Percentiles rank a stretch among this genome's conserved stretches.
phyloP scores from a whole-genome alignment of 2,113 vertebrate species.

The Glaucidium brasilianum region DNA sequence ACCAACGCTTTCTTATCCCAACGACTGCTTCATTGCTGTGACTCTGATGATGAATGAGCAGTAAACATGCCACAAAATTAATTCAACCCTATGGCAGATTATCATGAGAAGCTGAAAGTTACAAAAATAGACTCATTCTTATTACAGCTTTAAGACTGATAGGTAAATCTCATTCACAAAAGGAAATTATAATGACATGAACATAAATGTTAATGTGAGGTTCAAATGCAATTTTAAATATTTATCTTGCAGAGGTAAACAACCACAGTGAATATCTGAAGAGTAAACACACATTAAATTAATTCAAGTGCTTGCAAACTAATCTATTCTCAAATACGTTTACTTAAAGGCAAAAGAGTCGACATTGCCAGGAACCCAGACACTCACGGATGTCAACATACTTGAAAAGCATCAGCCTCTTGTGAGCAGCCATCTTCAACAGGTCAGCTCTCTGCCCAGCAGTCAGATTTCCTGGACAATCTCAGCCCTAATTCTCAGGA shows the following conservation, averaged over 20 bases:
- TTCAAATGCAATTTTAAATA: constrained; percentile 69
- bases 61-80: constrained; percentile 22
- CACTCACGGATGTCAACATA: background rate
- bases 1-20: background rate
- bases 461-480: background rate
- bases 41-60: constrained; percentile 17
- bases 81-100: constrained; percentile 45
- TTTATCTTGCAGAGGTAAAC: constrained; percentile 71
- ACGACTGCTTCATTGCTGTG: background rate
- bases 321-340: constrained; percentile 59
- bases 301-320: constrained; percentile 59
- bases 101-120: constrained; percentile 21
- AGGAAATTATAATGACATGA: constrained; percentile 61
- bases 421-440: background rate
- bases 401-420: background rate
- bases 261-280: constrained; percentile 59
- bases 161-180: constrained; percentile 64
- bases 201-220: constrained; percentile 69
- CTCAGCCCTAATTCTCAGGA: background rate
- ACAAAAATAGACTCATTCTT: constrained; percentile 49
- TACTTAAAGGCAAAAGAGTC: constrained; percentile 48
- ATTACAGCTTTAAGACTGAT: constrained; percentile 57
- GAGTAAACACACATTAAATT: constrained; percentile 67
- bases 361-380: background rate
- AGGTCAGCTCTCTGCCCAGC: background rate